Base-by-base conservation (phyloP, 92 coral and sea anemone genomes). In the Diadumene lineata region DNA sequence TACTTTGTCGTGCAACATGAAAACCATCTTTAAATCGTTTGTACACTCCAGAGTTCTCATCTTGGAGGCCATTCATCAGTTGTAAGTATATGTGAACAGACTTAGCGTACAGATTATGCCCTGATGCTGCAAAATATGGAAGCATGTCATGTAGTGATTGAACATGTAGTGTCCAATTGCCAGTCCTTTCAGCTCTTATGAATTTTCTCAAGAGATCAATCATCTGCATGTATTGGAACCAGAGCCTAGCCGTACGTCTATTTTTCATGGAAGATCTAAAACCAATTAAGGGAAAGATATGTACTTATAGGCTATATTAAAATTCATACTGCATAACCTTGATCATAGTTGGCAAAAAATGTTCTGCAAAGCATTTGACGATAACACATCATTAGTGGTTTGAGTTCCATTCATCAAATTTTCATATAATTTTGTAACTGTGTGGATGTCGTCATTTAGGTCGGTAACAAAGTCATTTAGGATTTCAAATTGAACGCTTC, bases 91-190 rank as follows among this genome's bases (percentile, higher is more conserved):
- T 38, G 13, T 38, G 13, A 13, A 13, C 48, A 38, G 48, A 38
- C 13, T 38, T 38, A 13, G 48, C 48, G 13, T 38, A 38, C 48
- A 38, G 13, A 38, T 38, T 6, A 44, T 85, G 82, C 6, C 89
- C 82, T 0, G 89, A 64, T 1, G 85, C 79, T 1, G 82, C 89
- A 74, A 80, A 85, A 56, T 73, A 85, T 11, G 89, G 82, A 0
- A 79, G 72, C 89, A 85, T 80, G 21, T 80, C 74, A 17, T 60
- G 18, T 2, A 80, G 51, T 0, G 82, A 69, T 28, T 69, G 78
- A 1, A 85, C 81, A 38, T 38, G 48, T 6, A 38, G 48, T 38
- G 6, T 13, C 48, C 48, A 38, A 13, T 38, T 38, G 7, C 48
- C 48, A 38, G 48, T 38, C 13, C 48, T 38, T 38, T 38, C 48